Conservation (phyloP, 2,888 invertebrate genomes). For the Dynastes hyllus region DNA sequence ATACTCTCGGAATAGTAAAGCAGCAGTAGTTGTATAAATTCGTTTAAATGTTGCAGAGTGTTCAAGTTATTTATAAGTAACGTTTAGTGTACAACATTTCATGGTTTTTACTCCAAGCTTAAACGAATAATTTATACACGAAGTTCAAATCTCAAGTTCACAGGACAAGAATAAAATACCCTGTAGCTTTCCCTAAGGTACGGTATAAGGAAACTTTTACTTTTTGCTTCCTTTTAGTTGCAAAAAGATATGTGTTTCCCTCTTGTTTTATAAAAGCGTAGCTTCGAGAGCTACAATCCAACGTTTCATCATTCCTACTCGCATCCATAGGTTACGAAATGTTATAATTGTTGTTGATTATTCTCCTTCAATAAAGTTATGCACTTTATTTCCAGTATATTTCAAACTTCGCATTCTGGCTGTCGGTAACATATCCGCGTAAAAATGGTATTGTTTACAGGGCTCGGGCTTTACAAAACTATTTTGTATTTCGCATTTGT, state of each 20-base stretch:
- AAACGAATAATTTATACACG: slow-evolving; percentile 35
- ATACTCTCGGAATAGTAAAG: no score
- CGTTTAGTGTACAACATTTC: neutral
- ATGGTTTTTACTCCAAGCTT: slow-evolving; percentile 4
- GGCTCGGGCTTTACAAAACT: neutral
- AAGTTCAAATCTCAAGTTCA: slow-evolving; percentile 29
- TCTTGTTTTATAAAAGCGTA: neutral
- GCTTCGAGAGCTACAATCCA: neutral
- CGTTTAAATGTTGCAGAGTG: no score
- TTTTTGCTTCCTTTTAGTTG: slow-evolving; percentile 9
- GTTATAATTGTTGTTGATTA: neutral
- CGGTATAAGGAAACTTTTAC: slow-evolving; percentile 11
- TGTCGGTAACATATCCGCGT: neutral
- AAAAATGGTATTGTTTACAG: neutral
- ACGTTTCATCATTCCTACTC: neutral
- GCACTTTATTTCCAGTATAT: neutral
- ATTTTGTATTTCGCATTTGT: slow-evolving; percentile 34
- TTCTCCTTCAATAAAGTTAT: neutral
- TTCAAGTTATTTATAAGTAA: no score
- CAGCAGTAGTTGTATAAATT: no score
- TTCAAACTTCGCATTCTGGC: neutral
- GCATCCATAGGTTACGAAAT: neutral
- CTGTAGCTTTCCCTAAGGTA: slow-evolving; percentile 30
- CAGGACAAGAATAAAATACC: slow-evolving; percentile 25
- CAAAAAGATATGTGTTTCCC: neutral